Conservation (phyloP, 2,113 vertebrate genomes). For the Pseudorasbora parva region DNA sequence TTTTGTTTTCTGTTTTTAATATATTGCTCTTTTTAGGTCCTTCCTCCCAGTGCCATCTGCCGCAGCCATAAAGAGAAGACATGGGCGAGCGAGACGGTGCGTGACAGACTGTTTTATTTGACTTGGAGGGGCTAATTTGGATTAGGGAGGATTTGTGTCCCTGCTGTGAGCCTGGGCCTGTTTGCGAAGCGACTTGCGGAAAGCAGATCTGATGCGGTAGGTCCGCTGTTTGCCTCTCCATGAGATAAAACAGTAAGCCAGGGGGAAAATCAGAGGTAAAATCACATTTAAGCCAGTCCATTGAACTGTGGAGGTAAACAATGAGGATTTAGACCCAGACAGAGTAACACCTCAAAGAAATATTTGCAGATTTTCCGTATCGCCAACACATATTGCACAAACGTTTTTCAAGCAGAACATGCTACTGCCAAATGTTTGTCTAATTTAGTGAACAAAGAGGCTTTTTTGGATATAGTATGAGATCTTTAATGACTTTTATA, state of each 20-base stretch:
- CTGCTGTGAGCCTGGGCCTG: constrained; percentile 36
- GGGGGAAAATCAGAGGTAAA: constrained; percentile 11
- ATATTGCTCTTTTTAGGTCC: constrained; percentile 37
- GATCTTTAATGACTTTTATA: background rate
- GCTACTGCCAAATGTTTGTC: background rate
- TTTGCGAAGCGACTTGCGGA: constrained; percentile 21
- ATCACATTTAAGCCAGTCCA: constrained; percentile 39
- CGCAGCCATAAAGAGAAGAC: constrained; percentile 31
- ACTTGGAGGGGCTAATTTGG: constrained; percentile 45
- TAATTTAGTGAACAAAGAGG: background rate
- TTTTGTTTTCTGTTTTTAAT: constrained; percentile 45
- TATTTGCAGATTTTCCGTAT: constrained; percentile 18
- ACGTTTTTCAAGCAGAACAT: background rate
- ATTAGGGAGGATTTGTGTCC: constrained; percentile 47
- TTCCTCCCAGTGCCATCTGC: constrained; percentile 36
- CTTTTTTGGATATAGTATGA: no score
- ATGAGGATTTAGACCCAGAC: constrained; percentile 24
- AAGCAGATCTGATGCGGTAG: constrained; percentile 32
- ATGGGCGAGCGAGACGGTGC: constrained; percentile 7
- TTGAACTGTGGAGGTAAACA: constrained; percentile 25
- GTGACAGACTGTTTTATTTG: constrained; percentile 39
- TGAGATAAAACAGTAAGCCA: constrained; percentile 7
- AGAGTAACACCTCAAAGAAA: constrained; percentile 9
- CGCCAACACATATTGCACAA: background rate
- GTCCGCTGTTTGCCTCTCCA: constrained; percentile 19